A percentile compares a stretch with the other conserved stretches of the same genome.
Conservation (phyloP, 2,797 vertebrate species). For the Galaxias olidus region DNA sequence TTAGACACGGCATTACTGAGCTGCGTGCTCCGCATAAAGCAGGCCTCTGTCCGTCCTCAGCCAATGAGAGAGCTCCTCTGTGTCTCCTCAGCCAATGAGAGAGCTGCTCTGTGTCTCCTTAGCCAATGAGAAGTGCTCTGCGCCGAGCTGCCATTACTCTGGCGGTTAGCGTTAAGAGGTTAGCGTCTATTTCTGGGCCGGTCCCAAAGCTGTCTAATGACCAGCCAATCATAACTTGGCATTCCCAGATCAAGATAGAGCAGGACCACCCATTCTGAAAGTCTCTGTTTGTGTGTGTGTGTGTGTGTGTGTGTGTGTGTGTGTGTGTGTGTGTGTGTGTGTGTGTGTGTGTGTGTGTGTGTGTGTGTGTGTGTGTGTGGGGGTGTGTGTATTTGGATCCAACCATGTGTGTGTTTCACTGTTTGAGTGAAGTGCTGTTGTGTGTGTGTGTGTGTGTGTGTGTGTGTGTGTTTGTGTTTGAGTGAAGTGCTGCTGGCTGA, state of each 20-base stretch:
- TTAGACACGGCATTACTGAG: slow-evolving; percentile 55
- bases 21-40: slow-evolving; percentile 31
- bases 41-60: background rate
- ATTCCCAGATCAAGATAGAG: slow-evolving; percentile 2
- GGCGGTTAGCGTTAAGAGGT: background rate
- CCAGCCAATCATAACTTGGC: background rate
- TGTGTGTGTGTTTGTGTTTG: background rate
- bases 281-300: slow-evolving; percentile 52
- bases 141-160: no score
- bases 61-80: slow-evolving; percentile 27
- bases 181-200: background rate
- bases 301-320: slow-evolving; percentile 44
- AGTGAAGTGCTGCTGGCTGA: slow-evolving; percentile 37
- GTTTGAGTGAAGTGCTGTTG: slow-evolving; percentile 24
- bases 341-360: no score
- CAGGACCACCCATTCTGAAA: slow-evolving; percentile 64
- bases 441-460: no score
- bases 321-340: slow-evolving; percentile 36
- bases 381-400: no score
- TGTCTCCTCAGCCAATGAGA: no score
- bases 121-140: no score
- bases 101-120: no score
- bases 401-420: slow-evolving; percentile 7
- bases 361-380: slow-evolving; percentile 27
- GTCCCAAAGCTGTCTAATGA: background rate